phyloP scores from a whole-genome alignment of 2,113 vertebrate species.

The Macrotus californicus region DNA sequence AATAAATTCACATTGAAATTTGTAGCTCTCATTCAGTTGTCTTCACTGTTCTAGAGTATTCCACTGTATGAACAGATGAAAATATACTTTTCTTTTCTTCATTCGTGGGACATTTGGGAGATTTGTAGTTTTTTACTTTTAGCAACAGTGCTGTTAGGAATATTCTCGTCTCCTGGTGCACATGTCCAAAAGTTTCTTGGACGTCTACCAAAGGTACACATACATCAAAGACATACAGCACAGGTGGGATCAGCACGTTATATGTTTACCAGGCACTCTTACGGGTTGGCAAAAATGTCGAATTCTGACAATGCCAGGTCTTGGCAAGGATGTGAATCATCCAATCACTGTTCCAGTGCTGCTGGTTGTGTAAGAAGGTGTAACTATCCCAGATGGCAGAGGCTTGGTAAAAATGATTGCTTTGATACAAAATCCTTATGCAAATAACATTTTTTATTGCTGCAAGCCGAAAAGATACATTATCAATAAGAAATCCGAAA shows the following conservation, averaged over 20 bases:
- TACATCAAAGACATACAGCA: background rate
- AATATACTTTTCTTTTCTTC: background rate
- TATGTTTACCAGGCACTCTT: background rate
- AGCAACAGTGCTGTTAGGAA: background rate
- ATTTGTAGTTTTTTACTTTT: background rate
- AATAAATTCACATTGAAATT: background rate
- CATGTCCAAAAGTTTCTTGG: background rate
- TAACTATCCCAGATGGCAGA: background rate
- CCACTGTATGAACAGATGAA: background rate
- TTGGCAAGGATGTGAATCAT: background rate
- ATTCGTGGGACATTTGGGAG: background rate
- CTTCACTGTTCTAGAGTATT: background rate
- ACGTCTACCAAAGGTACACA: background rate
- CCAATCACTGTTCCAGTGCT: background rate
- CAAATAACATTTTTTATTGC: background rate
- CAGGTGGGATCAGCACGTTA: background rate
- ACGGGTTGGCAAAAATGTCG: background rate
- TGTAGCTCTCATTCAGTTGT: background rate
- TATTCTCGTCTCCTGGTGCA: background rate
- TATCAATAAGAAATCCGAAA: background rate
- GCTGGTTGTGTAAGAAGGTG: background rate
- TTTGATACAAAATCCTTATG: background rate
- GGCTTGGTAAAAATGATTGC: background rate
- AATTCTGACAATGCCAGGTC: background rate
- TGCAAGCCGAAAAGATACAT: background rate